Conservation (phyloP, 2,797 vertebrate genomes). For the Perodicticus potto region DNA sequence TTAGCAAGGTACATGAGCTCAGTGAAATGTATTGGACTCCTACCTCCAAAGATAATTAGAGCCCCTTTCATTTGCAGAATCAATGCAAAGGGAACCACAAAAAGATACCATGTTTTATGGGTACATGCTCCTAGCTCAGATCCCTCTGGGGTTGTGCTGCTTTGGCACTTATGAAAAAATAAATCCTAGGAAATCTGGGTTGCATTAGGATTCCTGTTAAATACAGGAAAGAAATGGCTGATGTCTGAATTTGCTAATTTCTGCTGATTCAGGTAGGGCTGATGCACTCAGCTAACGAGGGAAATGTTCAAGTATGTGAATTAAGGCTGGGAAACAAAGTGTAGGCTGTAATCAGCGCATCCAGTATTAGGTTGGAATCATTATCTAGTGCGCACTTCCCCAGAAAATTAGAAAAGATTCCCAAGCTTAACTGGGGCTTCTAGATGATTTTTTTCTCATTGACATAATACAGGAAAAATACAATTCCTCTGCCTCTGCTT, state of each 20-base stretch:
- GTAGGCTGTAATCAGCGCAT: constrained; percentile 54
- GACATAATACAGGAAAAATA: constrained; percentile 47
- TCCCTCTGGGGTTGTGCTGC: constrained; percentile 26
- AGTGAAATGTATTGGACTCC: constrained; percentile 36
- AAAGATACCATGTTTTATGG: constrained; percentile 80
- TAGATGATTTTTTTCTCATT: neutral
- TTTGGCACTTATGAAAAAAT: constrained; percentile 77
- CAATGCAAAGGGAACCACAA: constrained; percentile 53
- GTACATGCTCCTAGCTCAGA: constrained; percentile 67
- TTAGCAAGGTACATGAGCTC: constrained; percentile 37
- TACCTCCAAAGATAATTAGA: constrained; percentile 57
- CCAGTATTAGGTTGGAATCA: constrained; percentile 60
- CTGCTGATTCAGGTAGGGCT: constrained; percentile 76
- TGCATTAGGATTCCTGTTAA: constrained; percentile 76
- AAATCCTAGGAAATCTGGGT: constrained; percentile 71
- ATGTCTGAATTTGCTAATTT: constrained; percentile 84
- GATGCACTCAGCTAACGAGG: constrained; percentile 18
- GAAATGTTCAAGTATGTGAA: constrained; percentile 73
- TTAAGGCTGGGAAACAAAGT: constrained; percentile 67
- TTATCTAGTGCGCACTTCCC: constrained; percentile 52
- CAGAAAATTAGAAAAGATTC: constrained; percentile 50
- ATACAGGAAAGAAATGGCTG: constrained; percentile 80
- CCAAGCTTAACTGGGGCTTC: neutral
- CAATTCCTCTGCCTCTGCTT: neutral
- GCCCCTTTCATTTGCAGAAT: neutral